These are phyloP conservation scores for Lycorma delicatula DNA, from an alignment of 1,140 invertebrate species.

Conservation along the genomic window DNA sequence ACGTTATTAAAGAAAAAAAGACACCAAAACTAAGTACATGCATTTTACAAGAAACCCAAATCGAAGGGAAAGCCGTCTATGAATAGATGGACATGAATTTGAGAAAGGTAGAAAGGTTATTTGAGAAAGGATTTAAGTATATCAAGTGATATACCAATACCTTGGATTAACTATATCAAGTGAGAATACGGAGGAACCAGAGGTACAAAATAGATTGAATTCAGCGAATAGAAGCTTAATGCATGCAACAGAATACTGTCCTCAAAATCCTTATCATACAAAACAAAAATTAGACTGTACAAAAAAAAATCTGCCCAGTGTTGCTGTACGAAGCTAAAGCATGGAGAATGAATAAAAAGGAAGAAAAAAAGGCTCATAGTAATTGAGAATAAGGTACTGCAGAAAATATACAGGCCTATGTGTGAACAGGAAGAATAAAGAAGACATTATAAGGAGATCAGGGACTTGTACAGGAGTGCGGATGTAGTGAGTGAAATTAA, in stretches of 20 bases:
- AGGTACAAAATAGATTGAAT: not conserved
- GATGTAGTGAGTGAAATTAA: not conserved
- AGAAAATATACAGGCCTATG: not conserved
- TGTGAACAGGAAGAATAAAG: not conserved
- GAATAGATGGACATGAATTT: not conserved
- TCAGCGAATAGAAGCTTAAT: too few species aligned
- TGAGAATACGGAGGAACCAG: not conserved
- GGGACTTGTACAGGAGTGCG: not conserved
- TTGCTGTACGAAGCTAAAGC: not conserved
- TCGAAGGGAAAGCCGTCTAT: not conserved
- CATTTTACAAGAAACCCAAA: not conserved
- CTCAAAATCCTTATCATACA: not conserved
- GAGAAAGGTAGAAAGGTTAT: not conserved
- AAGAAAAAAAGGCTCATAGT: not conserved
- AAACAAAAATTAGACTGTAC: too few species aligned
- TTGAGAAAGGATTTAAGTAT: too few species aligned
- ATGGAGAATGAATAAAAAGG: not conserved
- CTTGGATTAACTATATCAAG: not conserved
- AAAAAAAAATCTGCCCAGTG: not conserved
- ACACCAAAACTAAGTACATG: slow-evolving; percentile 13
- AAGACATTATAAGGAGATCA: not conserved
- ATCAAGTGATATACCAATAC: too few species aligned
- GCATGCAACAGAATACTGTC: not conserved
- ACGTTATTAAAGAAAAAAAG: slow-evolving; percentile 5
- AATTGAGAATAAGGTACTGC: not conserved